Conservation (phyloP, 2,888 invertebrate species). For the Hemicrepidius hirtus region DNA sequence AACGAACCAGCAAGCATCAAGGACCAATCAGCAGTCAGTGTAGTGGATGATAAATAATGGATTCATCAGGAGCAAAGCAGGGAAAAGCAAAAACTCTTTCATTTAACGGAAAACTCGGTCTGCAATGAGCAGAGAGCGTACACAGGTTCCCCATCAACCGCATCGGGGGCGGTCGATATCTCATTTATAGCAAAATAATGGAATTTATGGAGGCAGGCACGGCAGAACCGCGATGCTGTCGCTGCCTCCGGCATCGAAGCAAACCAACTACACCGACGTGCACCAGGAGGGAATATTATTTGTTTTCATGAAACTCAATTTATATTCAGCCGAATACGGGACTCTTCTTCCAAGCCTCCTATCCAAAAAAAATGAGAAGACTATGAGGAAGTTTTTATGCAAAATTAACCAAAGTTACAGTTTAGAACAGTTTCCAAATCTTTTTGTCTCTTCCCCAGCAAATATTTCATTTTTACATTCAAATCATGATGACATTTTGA, state of each 20-base stretch:
- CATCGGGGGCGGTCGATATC: conserved; percentile 64
- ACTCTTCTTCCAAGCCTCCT: no score
- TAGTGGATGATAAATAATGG: conserved; percentile 28
- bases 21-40: no score
- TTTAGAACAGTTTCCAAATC: no score
- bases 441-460: no score
- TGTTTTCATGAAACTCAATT: conserved; percentile 39
- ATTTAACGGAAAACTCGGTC: conserved; percentile 32
- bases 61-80: conserved; percentile 29
- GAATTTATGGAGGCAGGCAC: conserved; percentile 63
- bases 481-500: no score
- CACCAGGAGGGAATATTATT: conserved; percentile 43
- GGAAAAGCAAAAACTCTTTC: conserved; percentile 32
- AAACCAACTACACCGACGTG: conserved; percentile 43
- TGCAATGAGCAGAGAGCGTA: conserved; percentile 17
- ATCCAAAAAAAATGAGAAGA: no score
- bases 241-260: conserved; percentile 47
- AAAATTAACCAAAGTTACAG: no score
- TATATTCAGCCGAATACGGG: not conserved
- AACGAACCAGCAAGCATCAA: no score
- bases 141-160: conserved; percentile 45
- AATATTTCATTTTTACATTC: no score
- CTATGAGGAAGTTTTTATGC: no score
- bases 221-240: conserved; percentile 49
- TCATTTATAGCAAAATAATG: conserved; percentile 69